Base-by-base conservation (phyloP, 1,140 invertebrate genomes). In the Aphelenchoides fujianensis region DNA sequence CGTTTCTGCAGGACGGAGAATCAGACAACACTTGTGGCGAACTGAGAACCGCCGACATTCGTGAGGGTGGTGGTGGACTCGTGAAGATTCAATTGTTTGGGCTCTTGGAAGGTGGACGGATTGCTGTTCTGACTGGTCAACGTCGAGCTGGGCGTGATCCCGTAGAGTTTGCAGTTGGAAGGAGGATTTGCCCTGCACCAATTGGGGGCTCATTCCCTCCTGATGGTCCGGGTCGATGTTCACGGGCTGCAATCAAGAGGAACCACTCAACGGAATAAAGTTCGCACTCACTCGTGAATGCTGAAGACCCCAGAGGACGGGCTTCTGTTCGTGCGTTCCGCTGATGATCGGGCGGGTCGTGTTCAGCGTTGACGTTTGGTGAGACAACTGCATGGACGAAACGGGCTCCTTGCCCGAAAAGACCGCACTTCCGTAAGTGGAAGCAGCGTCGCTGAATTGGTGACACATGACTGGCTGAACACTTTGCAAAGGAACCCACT, bases 1-100 rank as follows among this genome's bases (percentile, higher is more conserved):
- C n/a, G n/a, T n/a, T n/a, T n/a, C n/a, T n/a, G n/a, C n/a, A n/a
- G n/a, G n/a, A n/a, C n/a, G n/a, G n/a, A n/a, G 5, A 7, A 7
- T 66, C 32, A 66, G 32, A 66, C 63, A 34, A 66, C 63, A 35
- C 63, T 66, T 1, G 63, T 66, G 16, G 63, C 63, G 32, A 66
- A 66, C 53, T 30, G 32, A 16, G 63, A 34, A 48, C 31, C 31
- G 1, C 36, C 63, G 16, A 66, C 16, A 2, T 31, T 34, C 1
- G 63, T 66, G 23, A 66, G 31, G 27, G 63, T 66, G 63, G 16
- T 36, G 23, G 63, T 66, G 12, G 63, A 66, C 0, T 30, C 63
- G 7, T 66, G 16, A 16, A 36, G 23, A 16, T 36, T 66, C 12
- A 66, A 30, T 48, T 31, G 63, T 66, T 66, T 35, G 28, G 32